A percentile compares a stretch with the other conserved stretches of the same genome.
These are phyloP conservation scores for Lophotriccus pileatus DNA, from an alignment of 2,797 vertebrate species.

Conservation along the genomic window DNA sequence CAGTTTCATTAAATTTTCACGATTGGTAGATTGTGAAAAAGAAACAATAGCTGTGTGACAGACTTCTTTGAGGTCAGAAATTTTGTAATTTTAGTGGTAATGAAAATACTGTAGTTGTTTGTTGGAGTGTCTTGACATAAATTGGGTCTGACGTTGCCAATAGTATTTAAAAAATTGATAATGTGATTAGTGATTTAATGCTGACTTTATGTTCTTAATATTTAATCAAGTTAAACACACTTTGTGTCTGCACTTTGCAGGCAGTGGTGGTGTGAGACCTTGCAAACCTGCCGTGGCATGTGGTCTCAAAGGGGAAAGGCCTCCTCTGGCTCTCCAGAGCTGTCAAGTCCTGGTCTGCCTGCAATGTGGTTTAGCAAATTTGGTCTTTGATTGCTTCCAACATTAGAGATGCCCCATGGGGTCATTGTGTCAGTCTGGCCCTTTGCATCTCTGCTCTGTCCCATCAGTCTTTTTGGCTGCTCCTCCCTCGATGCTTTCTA, in stretches of 20 bases:
- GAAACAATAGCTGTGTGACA: background rate
- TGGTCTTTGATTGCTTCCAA: background rate
- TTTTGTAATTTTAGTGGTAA: background rate
- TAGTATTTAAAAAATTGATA: background rate
- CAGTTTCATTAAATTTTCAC: constrained; percentile 5
- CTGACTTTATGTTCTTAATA: constrained; percentile 16
- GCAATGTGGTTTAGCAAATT: background rate
- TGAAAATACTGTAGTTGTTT: background rate
- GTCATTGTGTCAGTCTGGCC: background rate
- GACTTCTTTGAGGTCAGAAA: background rate
- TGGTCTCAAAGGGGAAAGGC: background rate
- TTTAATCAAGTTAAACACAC: constrained; percentile 49
- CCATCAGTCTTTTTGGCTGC: background rate
- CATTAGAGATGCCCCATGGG: background rate
- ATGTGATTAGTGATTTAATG: constrained; percentile 21
- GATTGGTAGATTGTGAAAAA: background rate
- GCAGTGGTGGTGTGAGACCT: background rate
- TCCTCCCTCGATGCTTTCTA: background rate
- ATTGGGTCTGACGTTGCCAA: background rate
- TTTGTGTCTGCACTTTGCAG: background rate
- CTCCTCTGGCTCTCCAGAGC: background rate
- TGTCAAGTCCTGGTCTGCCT: background rate
- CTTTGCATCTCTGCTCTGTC: background rate
- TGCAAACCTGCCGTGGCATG: fast-evolving
- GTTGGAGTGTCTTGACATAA: background rate